Base-by-base conservation (phyloP, 2,113 vertebrate species). In the Melierax canorus region DNA sequence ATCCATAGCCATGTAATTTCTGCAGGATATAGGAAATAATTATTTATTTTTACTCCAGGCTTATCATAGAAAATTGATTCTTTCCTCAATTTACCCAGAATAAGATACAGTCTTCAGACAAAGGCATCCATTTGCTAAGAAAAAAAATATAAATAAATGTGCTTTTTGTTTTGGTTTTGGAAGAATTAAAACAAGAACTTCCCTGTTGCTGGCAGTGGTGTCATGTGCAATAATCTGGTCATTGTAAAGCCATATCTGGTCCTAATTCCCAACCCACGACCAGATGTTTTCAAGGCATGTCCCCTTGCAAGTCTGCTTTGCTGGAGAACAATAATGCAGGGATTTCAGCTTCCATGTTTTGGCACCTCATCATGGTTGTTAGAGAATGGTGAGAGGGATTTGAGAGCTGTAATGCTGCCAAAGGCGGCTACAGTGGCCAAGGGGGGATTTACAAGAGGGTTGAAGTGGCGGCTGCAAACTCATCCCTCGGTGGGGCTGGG, bases 251-350 rank as follows among this genome's bases (percentile, higher is more conserved):
- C 76, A 12, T 97, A 92, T 95, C 96, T 97, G 95, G 68, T 96
- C 97, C 90, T 97, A 88, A 96, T 97, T 97, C 92, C 92, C 69
- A 96, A 51, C 73, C 58, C 91, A 88, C 50, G 22, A 71, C 82
- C 96, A 97, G 95, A 97, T 97, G 97, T 97, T 97, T 95, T 94
- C 66, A 85, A 93, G 86, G 60, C 80, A 26, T 6, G 59, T 95
- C 90, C 30, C 34, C 11, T 48, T 14, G 41, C 46, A 20, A 91
- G 74, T 22, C 75, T 22, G 51, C 82, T 77, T 78, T 3, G 0
- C 80, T 15, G 72, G 48, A 85, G 71, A 88, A 26, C 73, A 92
- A 19, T 14, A 45, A 67, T 9, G 27, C 32, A 2, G 29, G 58
- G 51, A 79, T 94, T 94, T 89, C 29, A 10, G 85, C 94, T 94